phyloP scores from a whole-genome alignment of 2,113 vertebrate genomes.

The Neopipo cinnamomea region DNA sequence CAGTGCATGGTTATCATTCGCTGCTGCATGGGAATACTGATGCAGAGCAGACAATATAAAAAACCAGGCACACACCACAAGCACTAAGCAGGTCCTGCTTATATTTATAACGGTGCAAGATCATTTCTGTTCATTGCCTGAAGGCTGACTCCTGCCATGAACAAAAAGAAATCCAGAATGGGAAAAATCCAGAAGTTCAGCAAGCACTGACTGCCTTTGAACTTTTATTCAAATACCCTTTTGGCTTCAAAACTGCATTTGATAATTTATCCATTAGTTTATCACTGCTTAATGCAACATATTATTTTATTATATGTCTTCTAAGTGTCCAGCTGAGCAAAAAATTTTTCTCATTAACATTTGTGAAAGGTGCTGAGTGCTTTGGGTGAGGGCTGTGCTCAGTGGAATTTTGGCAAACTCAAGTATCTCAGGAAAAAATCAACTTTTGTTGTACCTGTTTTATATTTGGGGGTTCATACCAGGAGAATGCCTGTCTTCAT shows the following conservation, averaged over 20 bases:
- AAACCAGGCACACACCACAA: background rate
- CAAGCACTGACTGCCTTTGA: background rate
- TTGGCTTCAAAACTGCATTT: background rate
- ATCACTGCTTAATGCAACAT: background rate
- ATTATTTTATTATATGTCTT: background rate
- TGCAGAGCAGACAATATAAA: background rate
- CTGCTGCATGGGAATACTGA: background rate
- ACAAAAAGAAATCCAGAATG: background rate
- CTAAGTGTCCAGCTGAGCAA: background rate
- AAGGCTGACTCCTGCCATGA: background rate
- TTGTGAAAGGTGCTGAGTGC: background rate
- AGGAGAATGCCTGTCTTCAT: background rate
- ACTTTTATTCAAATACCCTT: background rate
- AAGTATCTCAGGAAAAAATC: background rate
- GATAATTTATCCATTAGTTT: background rate
- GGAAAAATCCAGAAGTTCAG: background rate
- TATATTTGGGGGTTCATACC: background rate
- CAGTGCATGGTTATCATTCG: accelerated
- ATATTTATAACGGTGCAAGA: background rate
- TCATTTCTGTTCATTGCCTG: background rate
- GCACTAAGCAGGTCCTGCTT: background rate
- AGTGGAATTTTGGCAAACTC: background rate
- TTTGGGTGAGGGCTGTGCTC: background rate
- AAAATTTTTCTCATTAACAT: background rate
- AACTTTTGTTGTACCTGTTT: background rate